Evolutionary conservation across 1,140 invertebrate species (phyloP), one percentile per base, ranked within the genome.

Genomic region (Globodera rostochiensis): DNA sequence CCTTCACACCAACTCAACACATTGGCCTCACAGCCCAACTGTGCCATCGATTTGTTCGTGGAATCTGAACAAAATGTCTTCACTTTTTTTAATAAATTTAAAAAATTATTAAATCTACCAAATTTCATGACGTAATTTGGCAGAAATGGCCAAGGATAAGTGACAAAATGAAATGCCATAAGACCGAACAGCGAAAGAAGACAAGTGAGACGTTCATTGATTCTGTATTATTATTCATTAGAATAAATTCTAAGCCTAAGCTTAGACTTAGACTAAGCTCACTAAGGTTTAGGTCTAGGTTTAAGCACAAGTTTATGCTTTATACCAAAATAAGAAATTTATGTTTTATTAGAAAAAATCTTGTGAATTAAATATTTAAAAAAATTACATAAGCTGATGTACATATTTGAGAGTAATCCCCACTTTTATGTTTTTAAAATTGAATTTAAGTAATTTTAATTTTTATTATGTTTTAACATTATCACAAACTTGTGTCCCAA

Each of bases 61-160:
- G 50, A 36, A 50, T 67, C 50, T 69, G 19, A n/a, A 9, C 9
- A 46, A 78, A 64, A 11, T 77, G 25, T 76, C n/a, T 25, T 25
- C 25, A 25, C 25, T 25, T 25, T 25, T 25, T 25, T 25, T 25
- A n/a, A n/a, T 25, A 25, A 25, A 25, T 25, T 25, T 25, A 25
- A 25, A 25, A 25, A 25, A 25, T 25, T 25, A 25, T 73, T 74
- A 79, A 64, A 77, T 45, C 19, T 36, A 74, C 71, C 81, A 21
- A 15, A 45, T 73, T 84, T 6, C 15, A 19, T 11, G 9, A 83
- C 47, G 21, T 77, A 25, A 21, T 76, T 77, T 25, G 36, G n/a
- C 49, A 83, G 64, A 66, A 83, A 83, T 36, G 82, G 82, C 82
- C 82, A 83, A 11, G 82, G 70, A 57, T 57, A 83, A 47, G 82